Base-by-base conservation (phyloP, 2,888 invertebrate species). In the Drosophila barbarae region DNA sequence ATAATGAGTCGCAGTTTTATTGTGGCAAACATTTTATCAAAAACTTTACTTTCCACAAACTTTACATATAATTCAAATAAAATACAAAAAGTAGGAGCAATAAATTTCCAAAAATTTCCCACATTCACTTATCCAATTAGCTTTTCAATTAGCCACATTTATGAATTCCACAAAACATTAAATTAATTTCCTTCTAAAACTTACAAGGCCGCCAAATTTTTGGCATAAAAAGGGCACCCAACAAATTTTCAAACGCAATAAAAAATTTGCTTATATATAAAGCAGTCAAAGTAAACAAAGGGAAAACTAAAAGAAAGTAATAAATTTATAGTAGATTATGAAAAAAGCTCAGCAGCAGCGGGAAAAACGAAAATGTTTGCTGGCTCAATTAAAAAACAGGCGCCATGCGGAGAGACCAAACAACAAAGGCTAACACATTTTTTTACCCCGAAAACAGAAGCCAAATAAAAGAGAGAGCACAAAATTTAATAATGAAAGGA, bases 401-500 rank as follows among this genome's bases (percentile, higher is more conserved):
- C 66, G 39, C 50, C 61, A 55, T 52, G 66, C 61, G 42, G 57
- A 21, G 47, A 47, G 57, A 9, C 56, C 49, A 44, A 58, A 69
- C 53, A 84, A 77, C 78, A 84, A 84, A 73, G 79, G 79, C 74
- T 67, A 81, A 84, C 76, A 71, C 67, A 75, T 81, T 83, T 68
- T 83, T 68, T 68, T 56, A 60, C 63, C 65, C 60, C 52, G 67
- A 59, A 67, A 58, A 68, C 69, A 42, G 30, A 65, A 50, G 30
- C 64, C 32, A 64, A 64, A 44, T 30, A 35, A 26, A 26, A 36
- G 36, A 75, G 66, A 72, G 66, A 74, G 71, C 68, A 69, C 76
- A 58, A 82, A 84, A 84, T 79, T 84, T 79, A 79, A 79, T 79
- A 82, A 84, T 84, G 72, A 72, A 76, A 66, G 64, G 71, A 46